These are phyloP conservation scores for Cosmopolites sordidus DNA, from an alignment of 2,888 invertebrate genomes.

Conservation along the genomic window DNA sequence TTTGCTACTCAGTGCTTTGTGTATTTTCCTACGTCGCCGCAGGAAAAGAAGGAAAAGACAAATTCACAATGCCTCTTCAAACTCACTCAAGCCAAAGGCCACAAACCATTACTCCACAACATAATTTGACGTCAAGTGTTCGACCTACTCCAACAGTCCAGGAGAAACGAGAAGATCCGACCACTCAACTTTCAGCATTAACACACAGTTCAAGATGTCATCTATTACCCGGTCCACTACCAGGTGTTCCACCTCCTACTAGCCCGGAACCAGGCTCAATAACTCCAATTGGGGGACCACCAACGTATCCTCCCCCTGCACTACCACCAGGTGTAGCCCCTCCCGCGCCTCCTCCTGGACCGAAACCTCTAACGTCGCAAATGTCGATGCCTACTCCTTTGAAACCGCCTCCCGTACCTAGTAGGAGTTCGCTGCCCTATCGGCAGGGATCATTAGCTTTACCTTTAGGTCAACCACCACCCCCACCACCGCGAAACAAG, in stretches of 20 bases:
- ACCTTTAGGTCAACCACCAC: slow-evolving; percentile 35
- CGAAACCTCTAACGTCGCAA: slow-evolving; percentile 40
- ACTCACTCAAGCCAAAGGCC: slow-evolving; percentile 1
- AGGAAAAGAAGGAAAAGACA: slow-evolving; percentile 58
- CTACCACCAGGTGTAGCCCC: slow-evolving; percentile 45
- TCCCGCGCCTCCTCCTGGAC: slow-evolving; percentile 44
- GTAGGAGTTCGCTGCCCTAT: slow-evolving; percentile 38
- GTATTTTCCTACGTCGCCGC: slow-evolving; percentile 99
- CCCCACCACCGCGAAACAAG: slow-evolving; percentile 47
- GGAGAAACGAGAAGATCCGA: slow-evolving; percentile 27
- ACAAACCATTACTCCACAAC: slow-evolving; percentile 5
- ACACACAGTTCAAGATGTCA: slow-evolving; percentile 8
- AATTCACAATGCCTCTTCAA: slow-evolving; percentile 15
- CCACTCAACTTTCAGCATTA: slow-evolving; percentile 30
- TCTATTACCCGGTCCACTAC: slow-evolving; percentile 17
- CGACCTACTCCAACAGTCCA: slow-evolving; percentile 14
- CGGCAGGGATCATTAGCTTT: slow-evolving; percentile 23
- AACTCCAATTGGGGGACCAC: slow-evolving; percentile 45
- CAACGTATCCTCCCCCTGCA: slow-evolving; percentile 46
- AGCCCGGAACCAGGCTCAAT: slow-evolving; percentile 40
- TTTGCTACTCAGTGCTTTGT: slow-evolving; percentile 98
- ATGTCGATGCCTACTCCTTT: slow-evolving; percentile 42
- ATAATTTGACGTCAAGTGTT: not conserved
- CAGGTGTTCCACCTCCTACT: slow-evolving; percentile 26
- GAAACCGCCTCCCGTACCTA: slow-evolving; percentile 55